These are phyloP conservation scores for Polyodon spathula DNA, from an alignment of 2,113 vertebrate genomes.

Conservation along the genomic window DNA sequence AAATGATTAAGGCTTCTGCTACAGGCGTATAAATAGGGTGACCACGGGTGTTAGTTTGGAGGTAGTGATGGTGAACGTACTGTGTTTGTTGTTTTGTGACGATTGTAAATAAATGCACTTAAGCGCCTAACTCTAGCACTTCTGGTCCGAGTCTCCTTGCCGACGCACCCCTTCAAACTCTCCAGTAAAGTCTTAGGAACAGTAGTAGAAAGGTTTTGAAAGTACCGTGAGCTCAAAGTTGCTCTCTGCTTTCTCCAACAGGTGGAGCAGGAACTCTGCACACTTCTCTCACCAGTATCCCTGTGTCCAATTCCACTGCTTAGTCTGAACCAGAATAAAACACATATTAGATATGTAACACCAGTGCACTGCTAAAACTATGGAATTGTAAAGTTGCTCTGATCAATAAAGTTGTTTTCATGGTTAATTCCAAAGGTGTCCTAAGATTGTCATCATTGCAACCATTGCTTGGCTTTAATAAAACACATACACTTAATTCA, in stretches of 20 bases:
- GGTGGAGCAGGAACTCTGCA: constrained; percentile 90
- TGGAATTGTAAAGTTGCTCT: constrained; percentile 48
- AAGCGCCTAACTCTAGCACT: no score
- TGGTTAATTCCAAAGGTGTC: constrained; percentile 77
- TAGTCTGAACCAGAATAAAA: constrained; percentile 58
- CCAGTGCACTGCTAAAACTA: neutral
- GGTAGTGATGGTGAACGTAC: no score
- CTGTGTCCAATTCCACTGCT: constrained; percentile 93
- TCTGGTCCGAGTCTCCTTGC: no score
- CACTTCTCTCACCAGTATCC: constrained; percentile 97
- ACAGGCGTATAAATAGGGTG: no score
- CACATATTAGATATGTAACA: neutral
- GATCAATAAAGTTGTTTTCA: constrained; percentile 60
- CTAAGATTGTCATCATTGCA: constrained; percentile 78
- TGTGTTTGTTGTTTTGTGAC: no score
- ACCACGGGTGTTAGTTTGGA: no score
- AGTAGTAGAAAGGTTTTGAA: neutral
- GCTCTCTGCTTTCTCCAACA: constrained; percentile 96
- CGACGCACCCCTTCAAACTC: no score
- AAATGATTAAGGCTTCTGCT: no score
- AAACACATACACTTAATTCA: no score
- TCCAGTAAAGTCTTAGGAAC: no score
- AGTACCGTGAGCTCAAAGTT: constrained; percentile 93
- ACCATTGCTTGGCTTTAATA: no score
- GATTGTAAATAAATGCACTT: no score